These are phyloP conservation scores for Geopemphigus sp. DNA, from an alignment of 1,140 invertebrate genomes.

Conservation along the genomic window DNA sequence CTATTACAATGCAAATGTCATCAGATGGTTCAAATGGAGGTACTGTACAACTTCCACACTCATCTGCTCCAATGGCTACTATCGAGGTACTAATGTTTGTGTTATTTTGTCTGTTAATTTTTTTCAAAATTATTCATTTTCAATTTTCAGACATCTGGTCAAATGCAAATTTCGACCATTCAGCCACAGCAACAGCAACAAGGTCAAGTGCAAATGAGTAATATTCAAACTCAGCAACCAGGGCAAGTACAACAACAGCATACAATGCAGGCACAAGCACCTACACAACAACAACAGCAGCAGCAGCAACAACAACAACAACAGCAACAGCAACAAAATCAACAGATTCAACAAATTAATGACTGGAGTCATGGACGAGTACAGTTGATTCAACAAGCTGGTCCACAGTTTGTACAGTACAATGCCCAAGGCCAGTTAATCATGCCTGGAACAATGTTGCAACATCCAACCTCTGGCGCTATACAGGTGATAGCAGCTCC, in stretches of 20 bases:
- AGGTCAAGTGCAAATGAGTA: conserved; percentile 54
- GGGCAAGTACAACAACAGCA: conserved; percentile 57
- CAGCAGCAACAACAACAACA: conserved; percentile 54
- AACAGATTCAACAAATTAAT: conserved; percentile 50
- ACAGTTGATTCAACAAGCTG: conserved; percentile 42
- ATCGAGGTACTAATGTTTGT: conserved; percentile 27
- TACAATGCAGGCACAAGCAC: conserved; percentile 53
- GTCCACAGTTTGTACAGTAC: conserved; percentile 58
- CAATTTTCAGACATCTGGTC: conserved; percentile 23
- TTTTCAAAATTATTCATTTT: neutral
- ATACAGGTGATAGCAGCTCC: conserved; percentile 56
- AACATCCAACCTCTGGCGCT: conserved; percentile 57
- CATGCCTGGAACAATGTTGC: conserved; percentile 58
- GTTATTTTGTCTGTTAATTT: conserved; percentile 52
- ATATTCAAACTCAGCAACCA: conserved; percentile 57
- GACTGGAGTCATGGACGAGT: conserved; percentile 50
- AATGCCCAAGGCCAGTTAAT: conserved; percentile 58
- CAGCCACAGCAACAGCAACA: conserved; percentile 41
- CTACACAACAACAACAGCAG: conserved; percentile 36
- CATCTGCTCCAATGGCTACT: conserved; percentile 56
- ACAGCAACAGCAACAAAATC: conserved; percentile 38
- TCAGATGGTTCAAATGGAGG: conserved; percentile 60
- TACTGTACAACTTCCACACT: conserved; percentile 57
- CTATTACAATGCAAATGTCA: conserved; percentile 52
- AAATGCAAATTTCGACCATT: conserved; percentile 43